Conservation (phyloP, 2,113 vertebrate species). For the Notothenia rossii region DNA sequence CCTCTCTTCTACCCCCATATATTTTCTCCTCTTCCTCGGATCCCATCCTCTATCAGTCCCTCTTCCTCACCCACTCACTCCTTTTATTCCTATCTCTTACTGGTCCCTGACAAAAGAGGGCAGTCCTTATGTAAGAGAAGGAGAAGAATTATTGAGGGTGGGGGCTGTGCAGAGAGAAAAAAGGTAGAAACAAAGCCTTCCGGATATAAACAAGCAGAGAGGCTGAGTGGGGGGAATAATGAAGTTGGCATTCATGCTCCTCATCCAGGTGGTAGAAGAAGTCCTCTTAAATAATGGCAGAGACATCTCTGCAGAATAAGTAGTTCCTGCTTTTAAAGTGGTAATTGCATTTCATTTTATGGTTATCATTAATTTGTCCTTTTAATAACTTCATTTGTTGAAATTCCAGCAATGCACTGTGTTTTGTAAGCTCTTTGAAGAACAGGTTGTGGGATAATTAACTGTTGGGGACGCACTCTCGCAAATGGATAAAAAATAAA, state of each 20-base stretch:
- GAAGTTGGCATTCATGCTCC: constrained; percentile 35
- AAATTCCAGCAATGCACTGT: not conserved
- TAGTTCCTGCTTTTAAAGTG: not conserved
- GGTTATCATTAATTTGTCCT: too few species aligned
- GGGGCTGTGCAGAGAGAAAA: constrained; percentile 37
- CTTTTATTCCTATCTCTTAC: constrained; percentile 72
- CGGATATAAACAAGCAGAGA: constrained; percentile 60
- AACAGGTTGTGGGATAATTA: not conserved
- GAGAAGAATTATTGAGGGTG: constrained; percentile 57
- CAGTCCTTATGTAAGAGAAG: constrained; percentile 81
- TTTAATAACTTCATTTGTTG: not conserved
- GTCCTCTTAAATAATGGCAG: not conserved
- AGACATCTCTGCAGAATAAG: not conserved
- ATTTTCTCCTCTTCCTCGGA: constrained; percentile 41
- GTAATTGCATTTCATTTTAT: too few species aligned
- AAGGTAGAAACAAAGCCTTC: constrained; percentile 59
- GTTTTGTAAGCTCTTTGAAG: not conserved
- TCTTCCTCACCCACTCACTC: constrained; percentile 73
- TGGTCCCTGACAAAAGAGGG: constrained; percentile 79
- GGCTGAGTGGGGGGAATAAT: constrained; percentile 65
- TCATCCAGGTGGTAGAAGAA: constrained; percentile 29
- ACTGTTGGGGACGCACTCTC: not conserved
- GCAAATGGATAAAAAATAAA: not conserved
- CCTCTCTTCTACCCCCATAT: constrained; percentile 62
- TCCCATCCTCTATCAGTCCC: constrained; percentile 62